These are phyloP conservation scores for Blastobasis adustella DNA, from an alignment of 2,888 invertebrate species.

Conservation along the genomic window DNA sequence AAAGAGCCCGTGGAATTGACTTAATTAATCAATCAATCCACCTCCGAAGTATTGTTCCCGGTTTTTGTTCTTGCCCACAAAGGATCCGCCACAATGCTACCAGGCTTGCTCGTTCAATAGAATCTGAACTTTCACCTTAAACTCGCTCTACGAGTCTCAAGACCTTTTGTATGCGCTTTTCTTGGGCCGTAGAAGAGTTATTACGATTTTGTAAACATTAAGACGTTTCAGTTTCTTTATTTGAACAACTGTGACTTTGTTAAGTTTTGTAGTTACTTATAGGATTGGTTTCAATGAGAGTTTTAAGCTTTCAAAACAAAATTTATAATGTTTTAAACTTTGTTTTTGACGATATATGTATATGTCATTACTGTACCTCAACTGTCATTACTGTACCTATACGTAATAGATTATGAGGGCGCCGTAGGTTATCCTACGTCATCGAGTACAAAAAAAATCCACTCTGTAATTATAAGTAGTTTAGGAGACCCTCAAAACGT, in stretches of 20 bases:
- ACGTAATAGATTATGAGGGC: background rate
- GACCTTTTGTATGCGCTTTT: constrained; percentile 25
- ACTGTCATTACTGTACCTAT: no score
- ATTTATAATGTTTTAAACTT: no score
- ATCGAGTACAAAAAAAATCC: no score
- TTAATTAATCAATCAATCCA: constrained; percentile 62
- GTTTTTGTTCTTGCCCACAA: constrained; percentile 49
- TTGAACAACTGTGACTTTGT: no score
- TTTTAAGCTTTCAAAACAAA: no score
- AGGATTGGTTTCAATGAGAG: background rate
- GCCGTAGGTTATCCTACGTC: no score
- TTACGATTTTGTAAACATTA: no score
- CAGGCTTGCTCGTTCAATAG: constrained; percentile 29
- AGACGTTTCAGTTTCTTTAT: no score
- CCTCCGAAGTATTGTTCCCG: constrained; percentile 39
- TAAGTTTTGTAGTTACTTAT: background rate
- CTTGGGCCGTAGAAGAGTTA: background rate
- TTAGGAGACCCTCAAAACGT: no score
- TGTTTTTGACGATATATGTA: no score
- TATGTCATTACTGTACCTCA: no score
- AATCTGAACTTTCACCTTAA: constrained; percentile 47
- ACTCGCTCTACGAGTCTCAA: constrained; percentile 20
- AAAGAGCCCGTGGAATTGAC: constrained; percentile 23
- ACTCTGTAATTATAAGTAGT: no score
- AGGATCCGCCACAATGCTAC: constrained; percentile 38